These are phyloP conservation scores for Bombus polaris DNA, from an alignment of 1,140 invertebrate species.

Conservation along the genomic window DNA sequence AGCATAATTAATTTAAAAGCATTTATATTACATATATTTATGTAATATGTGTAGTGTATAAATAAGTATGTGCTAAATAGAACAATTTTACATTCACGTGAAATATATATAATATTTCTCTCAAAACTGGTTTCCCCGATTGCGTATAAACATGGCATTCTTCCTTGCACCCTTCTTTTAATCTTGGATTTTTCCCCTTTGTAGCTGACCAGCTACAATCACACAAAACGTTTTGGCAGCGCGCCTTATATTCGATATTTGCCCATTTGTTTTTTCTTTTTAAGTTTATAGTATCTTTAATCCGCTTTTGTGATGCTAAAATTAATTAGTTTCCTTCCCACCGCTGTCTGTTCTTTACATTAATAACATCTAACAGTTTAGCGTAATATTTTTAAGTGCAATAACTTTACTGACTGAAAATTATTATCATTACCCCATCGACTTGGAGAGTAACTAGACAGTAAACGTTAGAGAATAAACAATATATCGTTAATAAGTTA, in stretches of 20 bases:
- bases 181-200: slow-evolving; percentile 37
- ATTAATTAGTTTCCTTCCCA: slow-evolving; percentile 2
- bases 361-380: slow-evolving; percentile 24
- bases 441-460: slow-evolving; percentile 18
- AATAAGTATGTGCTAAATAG: slow-evolving; percentile 31
- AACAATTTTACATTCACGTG: slow-evolving; percentile 42
- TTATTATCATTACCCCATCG: background rate
- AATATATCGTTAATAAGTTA: slow-evolving; percentile 33
- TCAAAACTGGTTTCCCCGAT: slow-evolving; percentile 23
- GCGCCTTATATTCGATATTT: slow-evolving; percentile 49
- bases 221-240: slow-evolving; percentile 62
- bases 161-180: slow-evolving; percentile 62
- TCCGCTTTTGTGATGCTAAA: background rate
- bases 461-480: slow-evolving; percentile 30
- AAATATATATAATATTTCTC: slow-evolving; percentile 35
- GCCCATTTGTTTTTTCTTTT: slow-evolving; percentile 23
- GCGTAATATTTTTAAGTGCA: background rate
- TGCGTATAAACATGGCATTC: slow-evolving; percentile 66
- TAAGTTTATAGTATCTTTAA: slow-evolving; percentile 11
- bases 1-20: slow-evolving; percentile 16
- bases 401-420: slow-evolving; percentile 18
- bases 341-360: background rate
- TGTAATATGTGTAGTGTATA: slow-evolving; percentile 4
- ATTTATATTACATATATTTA: background rate
- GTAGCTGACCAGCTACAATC: slow-evolving; percentile 66